A percentile compares a stretch with the other conserved stretches of the same genome.
Conservation (phyloP, 2,113 vertebrate species). For the Mastomys natalensis region DNA sequence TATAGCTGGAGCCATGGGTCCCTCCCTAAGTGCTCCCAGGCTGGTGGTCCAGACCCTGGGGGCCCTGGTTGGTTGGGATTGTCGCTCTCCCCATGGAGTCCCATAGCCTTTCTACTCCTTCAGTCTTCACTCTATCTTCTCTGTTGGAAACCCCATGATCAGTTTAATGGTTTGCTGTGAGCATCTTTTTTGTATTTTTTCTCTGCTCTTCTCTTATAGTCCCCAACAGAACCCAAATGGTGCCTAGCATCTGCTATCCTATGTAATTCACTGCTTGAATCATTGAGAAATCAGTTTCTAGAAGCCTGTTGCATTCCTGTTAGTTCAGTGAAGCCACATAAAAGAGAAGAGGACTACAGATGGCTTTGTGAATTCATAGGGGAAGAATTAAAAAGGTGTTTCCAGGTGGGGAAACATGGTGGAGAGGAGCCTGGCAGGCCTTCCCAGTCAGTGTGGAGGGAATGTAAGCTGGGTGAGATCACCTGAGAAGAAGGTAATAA, state of each 20-base stretch:
- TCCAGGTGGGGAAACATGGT: no score
- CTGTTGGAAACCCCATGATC: no score
- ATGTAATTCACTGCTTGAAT: background rate
- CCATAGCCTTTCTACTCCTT: no score
- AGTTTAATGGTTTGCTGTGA: no score
- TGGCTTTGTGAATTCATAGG: background rate
- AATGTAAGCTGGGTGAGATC: background rate
- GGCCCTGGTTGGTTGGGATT: no score
- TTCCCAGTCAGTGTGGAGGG: background rate
- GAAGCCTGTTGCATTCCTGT: background rate
- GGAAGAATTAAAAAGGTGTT: background rate
- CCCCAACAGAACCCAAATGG: background rate
- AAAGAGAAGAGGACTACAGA: background rate
- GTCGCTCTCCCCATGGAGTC: no score
- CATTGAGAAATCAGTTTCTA: background rate
- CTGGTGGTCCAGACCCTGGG: no score
- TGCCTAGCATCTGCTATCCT: background rate
- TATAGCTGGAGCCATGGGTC: no score
- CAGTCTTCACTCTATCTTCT: no score
- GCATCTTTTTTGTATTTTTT: no score
- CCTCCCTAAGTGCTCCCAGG: no score
- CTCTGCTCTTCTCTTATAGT: background rate
- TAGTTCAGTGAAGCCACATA: no score
- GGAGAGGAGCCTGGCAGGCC: background rate
- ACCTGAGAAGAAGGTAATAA: background rate